Evolutionary conservation across 2,888 invertebrate genomes (phyloP), one percentile per base, ranked within the genome.

Genomic region (Micropterix aruncella): DNA sequence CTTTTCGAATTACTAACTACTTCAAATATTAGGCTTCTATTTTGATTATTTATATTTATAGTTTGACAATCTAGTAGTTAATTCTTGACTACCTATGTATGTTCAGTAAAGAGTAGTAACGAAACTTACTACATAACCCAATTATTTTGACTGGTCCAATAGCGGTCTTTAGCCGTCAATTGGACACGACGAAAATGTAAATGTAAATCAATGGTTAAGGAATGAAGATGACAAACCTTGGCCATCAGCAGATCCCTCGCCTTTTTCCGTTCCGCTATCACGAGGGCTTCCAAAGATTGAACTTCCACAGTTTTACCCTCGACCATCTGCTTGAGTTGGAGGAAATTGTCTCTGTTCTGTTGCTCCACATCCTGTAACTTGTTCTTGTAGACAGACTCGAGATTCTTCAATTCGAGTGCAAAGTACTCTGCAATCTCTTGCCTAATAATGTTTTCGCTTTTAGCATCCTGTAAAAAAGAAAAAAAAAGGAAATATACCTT

Each of bases 401-500:
- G 61, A 0, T 69, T 66, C 57, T 76, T 77, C 51, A 80, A 65
- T 60, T 80, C 78, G 18, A 71, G 54, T 0, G 77, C 75, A 51
- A 77, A 79, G 46, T 78, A 74, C 51, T 77, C 77, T 1, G 79
- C 78, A 67, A 80, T 77, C 56, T 80, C 80, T 48, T 80, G 77
- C 2, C 80, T 66, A 44, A 81, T 75, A 1, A n/a, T n/a, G n/a
- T n/a, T n/a, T n/a, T n/a, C n/a, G n/a, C n/a, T n/a, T n/a, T n/a
- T n/a, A 61, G 68, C 12, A 7, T 7, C 27, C 27, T 27, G 12
- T 12, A 27, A 27, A 27, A n/a, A n/a, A n/a, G n/a, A n/a, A n/a
- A n/a, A 2, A 52, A 51, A 43, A 51, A 56, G 2, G 55, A 54
- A 14, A 57, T 55, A 9, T 57, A 55, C 9, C 55, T 45, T 48